Conservation (phyloP, 2,888 invertebrate genomes). For the Ornithoptera priamus region DNA sequence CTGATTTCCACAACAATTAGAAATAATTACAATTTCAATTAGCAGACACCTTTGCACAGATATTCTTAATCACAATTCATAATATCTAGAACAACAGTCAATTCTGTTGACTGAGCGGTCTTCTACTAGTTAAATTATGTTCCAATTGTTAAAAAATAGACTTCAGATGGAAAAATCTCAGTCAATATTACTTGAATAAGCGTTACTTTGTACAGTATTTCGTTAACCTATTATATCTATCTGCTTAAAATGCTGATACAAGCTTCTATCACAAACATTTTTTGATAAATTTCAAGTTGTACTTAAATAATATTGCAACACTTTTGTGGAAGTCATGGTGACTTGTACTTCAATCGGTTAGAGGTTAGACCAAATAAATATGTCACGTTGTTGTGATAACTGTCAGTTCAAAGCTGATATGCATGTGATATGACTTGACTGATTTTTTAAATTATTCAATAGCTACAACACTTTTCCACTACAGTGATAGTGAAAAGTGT, state of each 20-base stretch:
- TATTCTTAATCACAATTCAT: too few relatives aligned
- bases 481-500: conserved; percentile 74
- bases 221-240: neutral
- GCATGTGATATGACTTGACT: conserved; percentile 29
- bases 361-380: neutral
- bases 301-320: conserved; percentile 1
- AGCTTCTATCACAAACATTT: neutral
- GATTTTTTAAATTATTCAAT: conserved; percentile 35
- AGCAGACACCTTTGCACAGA: too few relatives aligned
- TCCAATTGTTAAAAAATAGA: too few relatives aligned
- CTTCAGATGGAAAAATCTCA: too few relatives aligned
- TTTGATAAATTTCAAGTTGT: neutral
- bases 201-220: neutral
- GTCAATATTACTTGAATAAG: too few relatives aligned
- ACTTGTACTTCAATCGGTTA: neutral
- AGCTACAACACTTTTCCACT: conserved; percentile 61
- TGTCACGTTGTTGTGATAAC: conserved; percentile 11
- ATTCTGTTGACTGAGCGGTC: too few relatives aligned
- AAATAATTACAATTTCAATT: too few relatives aligned
- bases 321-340: neutral
- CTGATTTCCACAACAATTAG: too few relatives aligned
- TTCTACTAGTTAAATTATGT: too few relatives aligned
- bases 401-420: conserved; percentile 16
- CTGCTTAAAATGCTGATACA: neutral
- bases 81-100: too few relatives aligned